Conservation (phyloP, 1,140 invertebrate genomes). For the Rhynchophorus ferrugineus region DNA sequence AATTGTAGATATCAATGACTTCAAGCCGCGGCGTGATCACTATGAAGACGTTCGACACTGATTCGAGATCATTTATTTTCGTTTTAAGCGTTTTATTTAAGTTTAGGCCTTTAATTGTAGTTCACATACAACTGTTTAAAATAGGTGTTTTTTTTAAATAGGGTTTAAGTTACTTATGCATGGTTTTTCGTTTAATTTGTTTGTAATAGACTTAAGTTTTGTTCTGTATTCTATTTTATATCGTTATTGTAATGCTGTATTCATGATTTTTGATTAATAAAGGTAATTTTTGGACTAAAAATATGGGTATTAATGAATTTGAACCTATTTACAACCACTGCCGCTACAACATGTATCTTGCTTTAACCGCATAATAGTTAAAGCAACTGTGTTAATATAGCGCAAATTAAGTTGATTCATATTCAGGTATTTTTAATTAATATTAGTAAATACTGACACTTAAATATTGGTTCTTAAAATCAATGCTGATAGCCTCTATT, state of each 20-base stretch:
- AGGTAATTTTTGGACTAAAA: slow-evolving; percentile 20
- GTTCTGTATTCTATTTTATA: slow-evolving; percentile 15
- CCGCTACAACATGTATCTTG: too few species aligned
- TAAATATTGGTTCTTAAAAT: too few species aligned
- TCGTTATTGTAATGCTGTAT: slow-evolving; percentile 21
- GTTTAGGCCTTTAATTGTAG: slow-evolving; percentile 22
- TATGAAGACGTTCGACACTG: slow-evolving; percentile 9
- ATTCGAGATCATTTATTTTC: neutral
- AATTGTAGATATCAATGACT: neutral
- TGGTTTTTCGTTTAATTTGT: slow-evolving; percentile 17
- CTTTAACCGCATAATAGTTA: too few species aligned
- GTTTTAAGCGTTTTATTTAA: slow-evolving; percentile 1
- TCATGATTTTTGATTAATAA: slow-evolving; percentile 25
- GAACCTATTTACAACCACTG: too few species aligned
- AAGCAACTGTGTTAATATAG: too few species aligned
- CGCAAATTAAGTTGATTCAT: too few species aligned
- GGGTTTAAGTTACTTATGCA: slow-evolving; percentile 18
- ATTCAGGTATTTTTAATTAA: too few species aligned
- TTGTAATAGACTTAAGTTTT: slow-evolving; percentile 22
- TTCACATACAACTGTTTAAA: slow-evolving; percentile 28
- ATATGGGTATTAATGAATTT: too few species aligned
- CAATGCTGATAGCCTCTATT: too few species aligned
- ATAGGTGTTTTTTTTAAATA: slow-evolving; percentile 15
- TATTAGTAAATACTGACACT: too few species aligned
- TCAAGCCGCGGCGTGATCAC: slow-evolving; percentile 1